Evolutionary conservation across 2,797 vertebrate species (phyloP), one percentile per base, ranked within the genome.

Genomic region (Mallotus villosus): DNA sequence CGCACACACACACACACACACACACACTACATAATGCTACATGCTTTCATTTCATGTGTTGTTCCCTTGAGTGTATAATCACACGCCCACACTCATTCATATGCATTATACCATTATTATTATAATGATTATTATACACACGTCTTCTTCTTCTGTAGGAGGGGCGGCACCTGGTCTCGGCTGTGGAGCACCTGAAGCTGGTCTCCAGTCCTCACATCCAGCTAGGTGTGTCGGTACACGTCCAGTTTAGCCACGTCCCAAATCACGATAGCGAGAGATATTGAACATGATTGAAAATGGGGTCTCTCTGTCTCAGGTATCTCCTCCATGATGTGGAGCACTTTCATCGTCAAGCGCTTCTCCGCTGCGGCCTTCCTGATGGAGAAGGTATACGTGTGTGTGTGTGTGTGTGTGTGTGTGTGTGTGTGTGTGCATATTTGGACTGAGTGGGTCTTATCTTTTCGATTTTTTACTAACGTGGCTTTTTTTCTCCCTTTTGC

Each of bases 291-390:
- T 46, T 46, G 41, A 46, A 11, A 8, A 2, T n/a, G n/a, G 41
- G 41, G 9, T 46, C 41, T 46, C 41, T 46, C 41, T 14, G 41
- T 46, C 41, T 46, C 75, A 99, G 98, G 98, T 59, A 95, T 99
- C 1, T 93, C 93, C 0, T 77, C 94, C 17, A 99, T 99, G 98
- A 98, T 99, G 98, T 99, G 97, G 98, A 98, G 94, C 27, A 99
- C 98, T 0, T 99, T 99, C 83, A 89, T 99, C 25, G 95, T 97
- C 14, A 99, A 99, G 83, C 94, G 96, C 34, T 94, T 99, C 84
- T 99, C 98, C 17, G 95, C 97, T 22, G 94, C 96, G 53, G 92
- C 96, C 0, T 99, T 94, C 85, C 91, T 99, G 61, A 94, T 97
- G 93, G 98, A 99, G 82, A 99, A 99, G 94, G 97, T 98, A 77